Conservation (phyloP, 2,113 vertebrate genomes). For the Cynopterus brachyotis region DNA sequence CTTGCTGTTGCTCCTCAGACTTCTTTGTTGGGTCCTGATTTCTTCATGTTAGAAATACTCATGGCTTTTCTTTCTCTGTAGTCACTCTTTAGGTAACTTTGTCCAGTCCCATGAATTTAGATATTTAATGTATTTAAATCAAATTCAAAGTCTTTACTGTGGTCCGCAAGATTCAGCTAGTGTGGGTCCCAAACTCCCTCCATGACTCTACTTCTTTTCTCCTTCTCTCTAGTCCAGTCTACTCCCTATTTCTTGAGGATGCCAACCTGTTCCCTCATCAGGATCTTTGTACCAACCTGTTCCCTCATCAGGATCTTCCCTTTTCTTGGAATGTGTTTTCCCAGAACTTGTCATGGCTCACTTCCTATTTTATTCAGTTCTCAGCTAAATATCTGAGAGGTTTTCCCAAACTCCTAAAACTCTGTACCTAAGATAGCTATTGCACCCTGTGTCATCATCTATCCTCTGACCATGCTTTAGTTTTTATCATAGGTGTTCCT, state of each 20-base stretch:
- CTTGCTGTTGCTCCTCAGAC: too few relatives aligned
- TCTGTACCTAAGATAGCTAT: background rate
- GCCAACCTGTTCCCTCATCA: fast-evolving
- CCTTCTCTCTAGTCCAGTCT: background rate
- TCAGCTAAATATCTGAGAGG: background rate
- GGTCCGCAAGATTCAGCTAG: background rate
- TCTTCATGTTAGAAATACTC: background rate
- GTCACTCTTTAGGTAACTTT: background rate
- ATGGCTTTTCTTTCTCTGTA: background rate
- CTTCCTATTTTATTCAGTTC: background rate
- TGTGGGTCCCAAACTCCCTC: background rate
- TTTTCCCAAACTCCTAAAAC: background rate
- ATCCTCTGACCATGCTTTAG: background rate
- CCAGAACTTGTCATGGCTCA: background rate
- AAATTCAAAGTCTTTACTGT: background rate
- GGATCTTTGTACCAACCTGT: background rate
- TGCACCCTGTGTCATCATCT: fast-evolving
- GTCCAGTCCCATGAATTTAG: background rate
- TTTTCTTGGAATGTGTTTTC: background rate
- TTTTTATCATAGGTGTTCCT: background rate
- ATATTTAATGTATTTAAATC: background rate
- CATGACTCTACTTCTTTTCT: fast-evolving
- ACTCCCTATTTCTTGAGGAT: background rate
- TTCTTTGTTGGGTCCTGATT: background rate
- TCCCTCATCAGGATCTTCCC: fast-evolving